These are phyloP conservation scores for Charanyca ferruginea DNA, from an alignment of 2,888 invertebrate species.

Conservation along the genomic window DNA sequence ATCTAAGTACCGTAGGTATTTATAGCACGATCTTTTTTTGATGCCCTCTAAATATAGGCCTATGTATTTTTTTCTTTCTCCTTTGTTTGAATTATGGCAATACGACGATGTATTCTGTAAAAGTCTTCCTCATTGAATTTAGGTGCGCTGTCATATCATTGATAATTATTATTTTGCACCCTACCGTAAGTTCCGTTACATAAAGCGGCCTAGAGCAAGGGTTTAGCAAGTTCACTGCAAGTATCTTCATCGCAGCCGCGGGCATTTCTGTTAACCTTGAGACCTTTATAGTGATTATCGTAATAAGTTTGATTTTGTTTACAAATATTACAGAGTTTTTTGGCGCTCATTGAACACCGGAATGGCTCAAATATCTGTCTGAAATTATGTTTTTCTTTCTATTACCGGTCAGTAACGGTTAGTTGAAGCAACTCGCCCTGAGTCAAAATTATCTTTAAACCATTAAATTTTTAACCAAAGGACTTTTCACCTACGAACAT, in stretches of 20 bases:
- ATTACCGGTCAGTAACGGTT: too few relatives aligned
- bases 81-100: too few relatives aligned
- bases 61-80: too few relatives aligned
- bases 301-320: neutral
- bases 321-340: neutral
- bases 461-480: too few relatives aligned
- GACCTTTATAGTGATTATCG: conserved; percentile 15
- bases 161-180: conserved; percentile 27
- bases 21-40: too few relatives aligned
- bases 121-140: too few relatives aligned
- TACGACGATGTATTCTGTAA: too few relatives aligned
- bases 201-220: conserved; percentile 45
- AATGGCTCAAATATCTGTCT: neutral
- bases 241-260: conserved; percentile 10
- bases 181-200: conserved; percentile 49
- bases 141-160: conserved; percentile 13
- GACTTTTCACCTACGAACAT: too few relatives aligned
- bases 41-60: too few relatives aligned
- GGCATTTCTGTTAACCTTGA: conserved; percentile 20
- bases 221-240: conserved; percentile 44
- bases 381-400: neutral
- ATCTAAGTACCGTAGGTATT: too few relatives aligned
- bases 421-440: too few relatives aligned
- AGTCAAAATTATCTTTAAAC: too few relatives aligned
- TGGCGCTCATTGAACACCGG: neutral